phyloP scores from a whole-genome alignment of 1,140 invertebrate species.

The Schlechtendalia chinensis region DNA sequence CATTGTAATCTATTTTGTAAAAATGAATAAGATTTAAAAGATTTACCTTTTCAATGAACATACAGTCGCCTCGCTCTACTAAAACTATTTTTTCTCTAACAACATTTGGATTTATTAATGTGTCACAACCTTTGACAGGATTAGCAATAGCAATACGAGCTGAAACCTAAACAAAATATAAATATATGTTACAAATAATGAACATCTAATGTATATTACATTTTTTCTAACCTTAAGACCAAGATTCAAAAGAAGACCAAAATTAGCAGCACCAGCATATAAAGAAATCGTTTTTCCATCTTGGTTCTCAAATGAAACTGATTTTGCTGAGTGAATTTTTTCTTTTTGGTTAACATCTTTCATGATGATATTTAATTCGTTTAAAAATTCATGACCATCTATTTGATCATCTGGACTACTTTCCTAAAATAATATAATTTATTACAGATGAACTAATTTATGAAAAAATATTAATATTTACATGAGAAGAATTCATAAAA shows the following conservation, averaged over 20 bases:
- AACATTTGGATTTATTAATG: slow-evolving; percentile 64
- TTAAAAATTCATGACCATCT: slow-evolving; percentile 49
- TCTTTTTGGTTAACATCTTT: slow-evolving; percentile 43
- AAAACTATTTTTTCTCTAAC: slow-evolving; percentile 78
- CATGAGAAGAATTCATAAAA: slow-evolving; percentile 79
- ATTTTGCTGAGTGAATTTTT: slow-evolving; percentile 38
- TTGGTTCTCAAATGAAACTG: slow-evolving; percentile 36
- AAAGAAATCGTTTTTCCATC: slow-evolving; percentile 27
- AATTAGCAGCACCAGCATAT: slow-evolving; percentile 42
- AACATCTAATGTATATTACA: neutral
- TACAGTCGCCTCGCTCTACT: slow-evolving; percentile 85
- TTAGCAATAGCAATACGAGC: slow-evolving; percentile 66
- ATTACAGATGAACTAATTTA: neutral
- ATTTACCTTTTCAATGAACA: slow-evolving; percentile 88
- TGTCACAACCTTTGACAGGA: slow-evolving; percentile 69
- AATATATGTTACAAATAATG: neutral
- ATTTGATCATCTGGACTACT: slow-evolving; percentile 30
- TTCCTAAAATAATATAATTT: slow-evolving; percentile 29
- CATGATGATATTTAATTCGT: slow-evolving; percentile 32
- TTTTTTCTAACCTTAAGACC: slow-evolving; percentile 10
- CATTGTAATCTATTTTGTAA: no score
- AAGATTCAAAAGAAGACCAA: slow-evolving; percentile 34
- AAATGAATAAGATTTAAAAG: neutral
- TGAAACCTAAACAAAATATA: slow-evolving; percentile 57
- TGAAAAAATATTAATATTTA: slow-evolving; percentile 57